Base-by-base conservation (phyloP, 2,888 invertebrate genomes). In the Harpalus rufipes region DNA sequence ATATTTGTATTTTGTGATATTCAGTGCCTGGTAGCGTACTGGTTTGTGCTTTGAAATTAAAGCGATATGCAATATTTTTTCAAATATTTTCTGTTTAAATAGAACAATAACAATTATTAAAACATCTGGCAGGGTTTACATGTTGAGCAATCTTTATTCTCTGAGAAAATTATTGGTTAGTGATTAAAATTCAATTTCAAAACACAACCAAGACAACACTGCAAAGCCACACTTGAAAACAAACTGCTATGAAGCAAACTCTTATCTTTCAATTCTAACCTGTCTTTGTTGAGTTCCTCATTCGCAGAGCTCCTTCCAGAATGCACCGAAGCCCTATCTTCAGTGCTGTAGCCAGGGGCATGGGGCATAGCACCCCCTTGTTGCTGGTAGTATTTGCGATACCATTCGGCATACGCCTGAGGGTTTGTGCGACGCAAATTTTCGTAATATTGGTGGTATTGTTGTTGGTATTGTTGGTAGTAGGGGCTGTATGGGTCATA, bases 241-340 rank as follows among this genome's bases (percentile, higher is more conserved):
- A 63, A 32, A 32, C 32, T 32, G 32, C 32, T 32, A 32, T 32
- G 6, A 59, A 74, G 72, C 74, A 16, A 32, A 72, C 63, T 12
- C 0, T 21, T 25, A 21, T 25, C 63, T 25, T 14, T 68, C 6
- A 14, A 68, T 68, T 92, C 92, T 90, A 92, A 94, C 92, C 94
- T 93, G 87, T 93, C 92, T 88, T 93, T 94, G 10, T 87, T 88
- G 14, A 91, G 85, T 86, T 92, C 92, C 63, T 95, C 96, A 90
- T 95, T 95, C 87, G 95, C 94, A 86, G 96, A 96, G 91, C 96
- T 96, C 87, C 96, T 94, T 72, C 96, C 97, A 16, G 96, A 96
- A 92, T 96, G 96, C 81, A 96, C 95, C 88, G 96, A 96, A 86
- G 94, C 95, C 87, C 96, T 93, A 87, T 95, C 96, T 88, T 95